Evolutionary conservation across 2,888 invertebrate species (phyloP), one percentile per base, ranked within the genome.

Genomic region (Acleris literana): DNA sequence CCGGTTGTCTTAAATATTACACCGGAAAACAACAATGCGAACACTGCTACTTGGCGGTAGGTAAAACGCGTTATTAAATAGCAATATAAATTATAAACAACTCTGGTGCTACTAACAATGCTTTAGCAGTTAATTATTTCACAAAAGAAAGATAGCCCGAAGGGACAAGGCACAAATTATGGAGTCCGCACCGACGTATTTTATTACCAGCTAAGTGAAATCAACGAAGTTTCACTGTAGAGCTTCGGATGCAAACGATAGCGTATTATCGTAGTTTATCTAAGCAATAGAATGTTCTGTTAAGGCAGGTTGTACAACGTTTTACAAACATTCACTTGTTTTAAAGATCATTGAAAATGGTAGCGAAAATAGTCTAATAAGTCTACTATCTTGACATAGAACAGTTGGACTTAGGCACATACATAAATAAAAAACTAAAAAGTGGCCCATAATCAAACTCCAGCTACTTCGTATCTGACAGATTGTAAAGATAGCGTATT

Each of bases 151-250:
- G 74, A 67, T 43, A 48, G 51, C 63, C 51, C 13, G 20, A 51
- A 61, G 65, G 55, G 69, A 67, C 69, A 66, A 52, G 33, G 39
- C 67, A 80, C 81, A 82, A 80, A 81, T 81, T 80, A 79, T 69
- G 74, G 74, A 72, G 73, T 72, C 73, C 64, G 71, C 70, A 69
- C 69, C 69, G 63, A 72, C 74, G 75, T 74, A 76, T 79, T 83
- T 83, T 80, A 81, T 82, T 77, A 74, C 69, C 60, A 64, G 70
- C 69, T 70, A 64, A 71, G 77, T 71, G 74, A 77, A 77, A 77
- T 74, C 72, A 56, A 59, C 60, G 68, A 64, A 71, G 70, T 76
- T 75, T 74, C 75, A 70, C 75, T 74, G 70, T 74, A 71, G 64
- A 67, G 63, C 70, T 70, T 72, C 71, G 69, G 68, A 74, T 72